Conservation (phyloP, 1,140 invertebrate species). For the Galleria mellonella region DNA sequence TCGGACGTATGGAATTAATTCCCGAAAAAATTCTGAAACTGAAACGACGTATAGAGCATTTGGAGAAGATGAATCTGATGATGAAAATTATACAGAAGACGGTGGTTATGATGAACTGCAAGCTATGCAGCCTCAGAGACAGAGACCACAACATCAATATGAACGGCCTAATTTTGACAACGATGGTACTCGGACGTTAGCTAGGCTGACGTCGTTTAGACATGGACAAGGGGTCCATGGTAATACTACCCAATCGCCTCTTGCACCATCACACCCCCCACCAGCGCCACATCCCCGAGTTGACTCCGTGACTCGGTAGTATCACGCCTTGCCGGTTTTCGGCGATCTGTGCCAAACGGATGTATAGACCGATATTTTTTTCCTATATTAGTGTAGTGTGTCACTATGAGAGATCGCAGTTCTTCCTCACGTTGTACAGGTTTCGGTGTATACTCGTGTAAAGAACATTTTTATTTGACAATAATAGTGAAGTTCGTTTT, state of each 20-base stretch:
- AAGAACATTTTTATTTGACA: conserved; percentile 1
- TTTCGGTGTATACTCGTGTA: conserved; percentile 19
- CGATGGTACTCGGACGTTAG: conserved; percentile 45
- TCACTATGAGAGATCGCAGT: conserved; percentile 41
- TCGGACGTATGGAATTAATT: conserved; percentile 50
- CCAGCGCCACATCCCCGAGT: conserved; percentile 49
- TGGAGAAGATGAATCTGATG: conserved; percentile 58
- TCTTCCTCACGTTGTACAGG: conserved; percentile 34
- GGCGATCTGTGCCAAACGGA: conserved; percentile 72
- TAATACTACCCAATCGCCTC: conserved; percentile 28
- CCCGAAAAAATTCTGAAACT: conserved; percentile 62
- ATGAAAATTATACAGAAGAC: conserved; percentile 57
- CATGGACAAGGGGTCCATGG: conserved; percentile 40
- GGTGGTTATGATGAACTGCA: conserved; percentile 60
- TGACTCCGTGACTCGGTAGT: conserved; percentile 67
- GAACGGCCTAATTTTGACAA: conserved; percentile 66
- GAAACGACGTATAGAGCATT: conserved; percentile 63
- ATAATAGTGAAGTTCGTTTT: no score
- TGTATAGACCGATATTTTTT: conserved; percentile 47
- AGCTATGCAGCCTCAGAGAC: conserved; percentile 53
- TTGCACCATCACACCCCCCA: conserved; percentile 41
- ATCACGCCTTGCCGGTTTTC: conserved; percentile 68
- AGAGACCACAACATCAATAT: conserved; percentile 59
- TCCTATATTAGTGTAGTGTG: conserved; percentile 44
- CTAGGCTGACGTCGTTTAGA: conserved; percentile 56